Evolutionary conservation across 2,113 vertebrate species (phyloP).

Genomic region (Kryptolebias marmoratus): DNA sequence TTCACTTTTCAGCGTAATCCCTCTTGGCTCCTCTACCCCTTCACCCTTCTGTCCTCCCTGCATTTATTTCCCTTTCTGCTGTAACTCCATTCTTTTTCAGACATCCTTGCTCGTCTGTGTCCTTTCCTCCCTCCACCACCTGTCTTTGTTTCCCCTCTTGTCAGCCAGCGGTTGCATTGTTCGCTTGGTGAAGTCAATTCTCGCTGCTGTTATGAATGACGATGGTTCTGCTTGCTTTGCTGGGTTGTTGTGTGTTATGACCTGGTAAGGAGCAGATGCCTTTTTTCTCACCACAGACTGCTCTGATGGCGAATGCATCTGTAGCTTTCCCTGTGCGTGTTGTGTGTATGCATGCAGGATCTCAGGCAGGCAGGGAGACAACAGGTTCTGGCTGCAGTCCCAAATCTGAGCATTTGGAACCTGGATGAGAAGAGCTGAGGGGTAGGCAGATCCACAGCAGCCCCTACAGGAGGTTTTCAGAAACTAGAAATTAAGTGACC

Average conservation of each 20-base stretch:
- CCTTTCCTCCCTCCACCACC: conserved; percentile 40
- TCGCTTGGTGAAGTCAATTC: conserved; percentile 21
- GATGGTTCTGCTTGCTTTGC: conserved; percentile 52
- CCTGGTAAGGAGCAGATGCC: conserved; percentile 46
- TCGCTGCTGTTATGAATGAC: conserved; percentile 42
- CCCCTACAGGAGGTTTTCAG: conserved; percentile 77
- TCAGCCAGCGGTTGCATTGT: conserved; percentile 39
- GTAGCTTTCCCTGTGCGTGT: conserved; percentile 20
- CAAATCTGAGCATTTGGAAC: conserved; percentile 45
- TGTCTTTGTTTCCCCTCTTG: conserved; percentile 55
- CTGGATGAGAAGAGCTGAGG: conserved; percentile 26
- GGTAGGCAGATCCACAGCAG: conserved; percentile 79
- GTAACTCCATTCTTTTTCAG: neutral
- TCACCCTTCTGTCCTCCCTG: neutral
- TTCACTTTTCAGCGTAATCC: conserved; percentile 19
- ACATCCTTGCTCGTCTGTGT: neutral
- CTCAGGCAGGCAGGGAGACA: conserved; percentile 61
- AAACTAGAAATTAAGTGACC: conserved; percentile 38
- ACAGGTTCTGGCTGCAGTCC: conserved; percentile 60
- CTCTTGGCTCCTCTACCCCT: neutral
- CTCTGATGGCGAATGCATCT: conserved; percentile 20
- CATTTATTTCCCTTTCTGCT: neutral
- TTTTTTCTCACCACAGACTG: conserved; percentile 40
- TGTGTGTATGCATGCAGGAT: conserved; percentile 30
- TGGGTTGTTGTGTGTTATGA: conserved; percentile 55